A percentile compares a stretch with the other conserved stretches of the same genome.
phyloP scores from a whole-genome alignment of 2,113 vertebrate species.

The Brachyhypopomus gauderio region DNA sequence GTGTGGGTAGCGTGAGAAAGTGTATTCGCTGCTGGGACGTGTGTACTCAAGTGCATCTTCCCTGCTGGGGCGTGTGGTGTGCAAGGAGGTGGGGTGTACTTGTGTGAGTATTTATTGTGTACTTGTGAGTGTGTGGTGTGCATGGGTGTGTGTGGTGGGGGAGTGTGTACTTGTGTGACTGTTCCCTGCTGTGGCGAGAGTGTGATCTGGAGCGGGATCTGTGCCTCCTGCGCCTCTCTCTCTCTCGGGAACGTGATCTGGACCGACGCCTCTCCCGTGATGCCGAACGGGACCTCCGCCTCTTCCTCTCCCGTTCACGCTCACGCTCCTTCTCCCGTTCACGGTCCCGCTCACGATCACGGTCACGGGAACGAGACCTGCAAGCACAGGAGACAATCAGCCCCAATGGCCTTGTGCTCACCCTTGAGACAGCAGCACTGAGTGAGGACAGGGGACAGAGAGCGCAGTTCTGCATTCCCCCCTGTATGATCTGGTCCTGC shows the following conservation, averaged over 20 bases:
- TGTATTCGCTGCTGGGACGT: too few relatives aligned
- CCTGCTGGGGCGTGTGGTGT: too few relatives aligned
- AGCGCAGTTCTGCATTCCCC: slow-evolving; percentile 81
- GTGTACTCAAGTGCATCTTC: too few relatives aligned
- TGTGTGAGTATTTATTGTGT: too few relatives aligned
- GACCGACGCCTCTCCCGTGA: slow-evolving; percentile 73
- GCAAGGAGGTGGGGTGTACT: too few relatives aligned
- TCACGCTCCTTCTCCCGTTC: slow-evolving; percentile 87
- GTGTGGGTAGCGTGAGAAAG: too few relatives aligned
- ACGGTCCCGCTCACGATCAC: slow-evolving; percentile 43
- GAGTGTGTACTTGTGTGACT: slow-evolving; percentile 48
- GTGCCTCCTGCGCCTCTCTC: slow-evolving; percentile 54
- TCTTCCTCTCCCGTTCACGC: slow-evolving; percentile 81
- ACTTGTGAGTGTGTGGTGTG: neutral
- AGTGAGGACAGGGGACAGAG: neutral
- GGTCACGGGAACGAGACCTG: slow-evolving; percentile 89
- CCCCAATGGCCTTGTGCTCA: too few relatives aligned
- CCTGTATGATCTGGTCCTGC: slow-evolving; percentile 90
- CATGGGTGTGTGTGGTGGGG: neutral
- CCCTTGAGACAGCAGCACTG: neutral
- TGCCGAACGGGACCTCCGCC: slow-evolving; percentile 81
- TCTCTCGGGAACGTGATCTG: slow-evolving; percentile 74
- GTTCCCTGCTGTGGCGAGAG: slow-evolving; percentile 48
- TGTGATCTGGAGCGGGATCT: slow-evolving; percentile 50
- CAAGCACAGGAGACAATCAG: neutral